Conservation (phyloP, 2,888 invertebrate genomes). For the Gari tellinella region DNA sequence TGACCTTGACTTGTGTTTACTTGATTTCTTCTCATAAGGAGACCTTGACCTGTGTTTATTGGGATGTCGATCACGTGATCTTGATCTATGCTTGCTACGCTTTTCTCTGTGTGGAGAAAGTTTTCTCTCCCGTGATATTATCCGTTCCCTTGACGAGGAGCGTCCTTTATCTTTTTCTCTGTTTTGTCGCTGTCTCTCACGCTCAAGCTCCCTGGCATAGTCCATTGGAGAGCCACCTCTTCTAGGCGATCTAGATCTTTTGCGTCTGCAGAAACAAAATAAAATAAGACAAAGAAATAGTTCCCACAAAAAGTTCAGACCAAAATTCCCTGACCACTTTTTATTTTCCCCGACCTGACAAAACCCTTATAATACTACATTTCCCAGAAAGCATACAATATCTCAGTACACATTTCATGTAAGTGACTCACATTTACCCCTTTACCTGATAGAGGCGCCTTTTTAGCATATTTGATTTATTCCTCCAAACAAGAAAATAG, state of each 20-base stretch:
- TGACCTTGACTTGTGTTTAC: conserved; percentile 38
- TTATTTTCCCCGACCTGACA: no score
- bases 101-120: conserved; percentile 12
- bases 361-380: no score
- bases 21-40: conserved; percentile 32
- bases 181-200: conserved; percentile 74
- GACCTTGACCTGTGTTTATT: conserved; percentile 59
- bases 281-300: no score
- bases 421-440: no score
- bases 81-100: conserved; percentile 31
- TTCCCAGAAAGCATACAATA: no score
- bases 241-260: conserved; percentile 16
- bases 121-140: conserved; percentile 14
- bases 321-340: no score
- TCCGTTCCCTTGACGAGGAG: conserved; percentile 32
- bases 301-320: no score
- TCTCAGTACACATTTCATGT: no score
- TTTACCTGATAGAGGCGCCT: no score
- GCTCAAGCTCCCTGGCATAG: conserved; percentile 73
- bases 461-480: no score
- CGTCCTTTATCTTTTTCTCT: conserved; percentile 62
- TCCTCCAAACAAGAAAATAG: no score
- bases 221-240: conserved; percentile 55
- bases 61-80: conserved; percentile 37
- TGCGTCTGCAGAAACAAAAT: conserved; percentile 23